Base-by-base conservation (phyloP, 1,140 invertebrate genomes). In the Drosophila trapezifrons region DNA sequence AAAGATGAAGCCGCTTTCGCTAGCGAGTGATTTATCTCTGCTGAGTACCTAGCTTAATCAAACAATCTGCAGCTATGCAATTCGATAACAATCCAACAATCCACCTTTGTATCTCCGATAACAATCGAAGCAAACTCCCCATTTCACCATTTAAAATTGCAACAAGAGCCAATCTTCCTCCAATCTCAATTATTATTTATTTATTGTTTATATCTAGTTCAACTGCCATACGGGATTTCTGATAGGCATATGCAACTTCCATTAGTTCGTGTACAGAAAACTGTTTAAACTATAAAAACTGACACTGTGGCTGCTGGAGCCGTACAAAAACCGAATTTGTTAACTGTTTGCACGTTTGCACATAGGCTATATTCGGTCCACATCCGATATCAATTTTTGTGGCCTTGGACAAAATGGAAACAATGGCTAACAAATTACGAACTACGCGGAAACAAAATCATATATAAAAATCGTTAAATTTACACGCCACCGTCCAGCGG, bases 381-480 rank as follows among this genome's bases (percentile, higher is more conserved):
- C 43, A 29, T 56, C 27, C 25, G 52, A 25, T 71, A 57, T 71
- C 66, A 72, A 71, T 58, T 71, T 71, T 69, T 71, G 65, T 71
- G 67, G 67, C 55, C 67, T 70, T 70, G 67, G 66, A 71, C 65
- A 71, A 70, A 51, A 56, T 71, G 69, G 69, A 72, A 72, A 71
- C 67, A 58, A 87, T 77, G 76, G 62, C 84, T 87, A 89, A 75
- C 49, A 87, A 82, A 69, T 69, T 69, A 67, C 78, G 51, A 82
- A 78, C 78, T 86, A 85, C 59, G 59, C 70, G 63, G 62, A 83
- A 87, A 89, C 67, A 86, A 73, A 85, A 74, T 74, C 60, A 74
- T 84, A 74, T 83, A 87, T 52, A 87, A 80, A 80, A 84, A 64
- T 56, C 59, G 38, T 63, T 76, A 78, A 55, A 78, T 69, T 71